Percentiles rank a stretch among this genome's conserved stretches.
phyloP scores from a whole-genome alignment of 2,797 vertebrate genomes.

The Brachyrhaphis roseni region DNA sequence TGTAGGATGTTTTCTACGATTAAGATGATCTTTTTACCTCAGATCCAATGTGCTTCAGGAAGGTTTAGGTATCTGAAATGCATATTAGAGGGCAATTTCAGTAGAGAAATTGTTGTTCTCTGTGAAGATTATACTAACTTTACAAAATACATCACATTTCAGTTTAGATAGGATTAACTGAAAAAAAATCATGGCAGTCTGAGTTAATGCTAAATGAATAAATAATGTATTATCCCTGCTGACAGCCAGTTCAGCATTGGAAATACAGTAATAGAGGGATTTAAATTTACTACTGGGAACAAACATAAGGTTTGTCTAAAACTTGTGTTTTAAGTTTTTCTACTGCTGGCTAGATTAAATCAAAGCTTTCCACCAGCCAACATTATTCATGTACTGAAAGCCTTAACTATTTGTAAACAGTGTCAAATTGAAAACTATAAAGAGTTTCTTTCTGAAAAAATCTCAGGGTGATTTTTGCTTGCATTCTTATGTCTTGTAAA shows the following conservation, averaged over 20 bases:
- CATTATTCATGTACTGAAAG: neutral
- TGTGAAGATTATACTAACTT: neutral
- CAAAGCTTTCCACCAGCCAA: neutral
- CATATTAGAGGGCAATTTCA: neutral
- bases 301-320: neutral
- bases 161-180: neutral
- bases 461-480: neutral
- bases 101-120: neutral
- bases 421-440: neutral
- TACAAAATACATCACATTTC: neutral
- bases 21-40: conserved; percentile 17
- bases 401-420: neutral
- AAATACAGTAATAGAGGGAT: neutral
- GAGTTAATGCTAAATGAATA: neutral
- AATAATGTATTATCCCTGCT: neutral
- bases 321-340: neutral
- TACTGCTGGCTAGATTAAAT: neutral
- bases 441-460: neutral
- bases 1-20: conserved; percentile 40
- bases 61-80: neutral
- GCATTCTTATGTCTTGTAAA: neutral
- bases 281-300: neutral
- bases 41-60: neutral
- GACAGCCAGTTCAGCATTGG: neutral
- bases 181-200: neutral